These are phyloP conservation scores for Biston stratarius DNA, from an alignment of 2,888 invertebrate species.

Conservation along the genomic window DNA sequence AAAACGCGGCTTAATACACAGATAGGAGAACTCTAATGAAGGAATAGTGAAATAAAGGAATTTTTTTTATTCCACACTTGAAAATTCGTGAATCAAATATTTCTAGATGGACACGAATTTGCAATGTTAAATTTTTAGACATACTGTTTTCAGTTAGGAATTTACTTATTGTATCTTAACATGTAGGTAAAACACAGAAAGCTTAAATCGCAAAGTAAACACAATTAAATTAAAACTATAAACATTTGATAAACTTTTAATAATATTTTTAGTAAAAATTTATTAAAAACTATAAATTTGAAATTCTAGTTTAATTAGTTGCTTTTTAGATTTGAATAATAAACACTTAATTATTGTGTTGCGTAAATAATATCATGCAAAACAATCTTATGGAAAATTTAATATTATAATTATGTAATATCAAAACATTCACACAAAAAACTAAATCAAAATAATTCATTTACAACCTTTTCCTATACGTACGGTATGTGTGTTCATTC, in stretches of 20 bases:
- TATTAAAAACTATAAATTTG: conserved; percentile 12
- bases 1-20: conserved; percentile 27
- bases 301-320: conserved; percentile 8
- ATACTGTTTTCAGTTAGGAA: neutral
- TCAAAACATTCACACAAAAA: conserved; percentile 28
- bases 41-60: conserved; percentile 11
- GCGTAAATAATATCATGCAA: conserved; percentile 24
- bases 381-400: conserved; percentile 16
- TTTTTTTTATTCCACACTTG: conserved; percentile 9
- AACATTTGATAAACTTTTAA: conserved; percentile 4
- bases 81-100: conserved; percentile 15
- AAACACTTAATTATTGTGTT: conserved; percentile 2
- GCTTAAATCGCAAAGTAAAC: conserved; percentile 46
- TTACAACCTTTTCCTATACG: too few relatives aligned
- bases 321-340: conserved; percentile 5
- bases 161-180: conserved; percentile 8
- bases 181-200: conserved; percentile 42
- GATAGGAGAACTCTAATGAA: conserved; percentile 28
- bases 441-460: conserved; percentile 3
- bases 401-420: conserved; percentile 3
- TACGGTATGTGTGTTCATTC: too few relatives aligned
- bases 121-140: conserved; percentile 6
- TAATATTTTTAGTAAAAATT: conserved; percentile 6
- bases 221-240: conserved; percentile 36
- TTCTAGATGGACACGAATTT: conserved; percentile 15